phyloP scores from a whole-genome alignment of 2,888 invertebrate genomes.

The Volucella zonaria region DNA sequence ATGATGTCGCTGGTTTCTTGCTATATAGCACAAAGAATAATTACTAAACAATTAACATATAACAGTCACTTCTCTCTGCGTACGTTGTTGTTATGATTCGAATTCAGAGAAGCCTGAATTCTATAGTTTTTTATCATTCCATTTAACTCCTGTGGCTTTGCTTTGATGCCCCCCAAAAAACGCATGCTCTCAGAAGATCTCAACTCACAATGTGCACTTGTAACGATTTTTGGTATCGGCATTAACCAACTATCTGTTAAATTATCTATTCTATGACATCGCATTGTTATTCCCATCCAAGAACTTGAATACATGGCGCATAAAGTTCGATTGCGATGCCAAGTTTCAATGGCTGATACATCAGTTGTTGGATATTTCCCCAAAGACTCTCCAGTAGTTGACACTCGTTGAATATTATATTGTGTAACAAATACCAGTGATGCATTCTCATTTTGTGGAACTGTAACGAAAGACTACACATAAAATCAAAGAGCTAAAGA shows the following conservation, averaged over 20 bases:
- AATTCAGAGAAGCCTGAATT: slow-evolving; percentile 13
- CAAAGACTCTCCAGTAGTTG: slow-evolving; percentile 84
- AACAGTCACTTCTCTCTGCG: slow-evolving; percentile 59
- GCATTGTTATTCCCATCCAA: slow-evolving; percentile 83
- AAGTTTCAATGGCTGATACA: slow-evolving; percentile 85
- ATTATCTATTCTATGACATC: slow-evolving; percentile 87
- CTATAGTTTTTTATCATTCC: slow-evolving; percentile 4
- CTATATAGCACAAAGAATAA: slow-evolving; percentile 13
- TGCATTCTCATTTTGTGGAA: slow-evolving; percentile 85
- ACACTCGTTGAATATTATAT: slow-evolving; percentile 86
- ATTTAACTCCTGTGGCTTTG: slow-evolving; percentile 46
- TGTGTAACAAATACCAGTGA: slow-evolving; percentile 88
- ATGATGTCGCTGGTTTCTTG: neutral
- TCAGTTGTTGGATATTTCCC: slow-evolving; percentile 76
- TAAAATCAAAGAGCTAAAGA: slow-evolving; percentile 46
- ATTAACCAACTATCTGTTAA: slow-evolving; percentile 85
- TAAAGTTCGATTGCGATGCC: slow-evolving; percentile 87
- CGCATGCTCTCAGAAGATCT: slow-evolving; percentile 48
- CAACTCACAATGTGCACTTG: slow-evolving; percentile 86
- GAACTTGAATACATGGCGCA: slow-evolving; percentile 87
- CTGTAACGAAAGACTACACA: slow-evolving; percentile 82
- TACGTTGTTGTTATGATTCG: slow-evolving; percentile 48
- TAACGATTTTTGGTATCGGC: slow-evolving; percentile 85
- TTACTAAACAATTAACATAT: slow-evolving; percentile 39
- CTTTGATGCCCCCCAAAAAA: slow-evolving; percentile 33